These are phyloP conservation scores for Engraulis encrasicolus DNA, from an alignment of 2,113 vertebrate genomes.

Conservation along the genomic window DNA sequence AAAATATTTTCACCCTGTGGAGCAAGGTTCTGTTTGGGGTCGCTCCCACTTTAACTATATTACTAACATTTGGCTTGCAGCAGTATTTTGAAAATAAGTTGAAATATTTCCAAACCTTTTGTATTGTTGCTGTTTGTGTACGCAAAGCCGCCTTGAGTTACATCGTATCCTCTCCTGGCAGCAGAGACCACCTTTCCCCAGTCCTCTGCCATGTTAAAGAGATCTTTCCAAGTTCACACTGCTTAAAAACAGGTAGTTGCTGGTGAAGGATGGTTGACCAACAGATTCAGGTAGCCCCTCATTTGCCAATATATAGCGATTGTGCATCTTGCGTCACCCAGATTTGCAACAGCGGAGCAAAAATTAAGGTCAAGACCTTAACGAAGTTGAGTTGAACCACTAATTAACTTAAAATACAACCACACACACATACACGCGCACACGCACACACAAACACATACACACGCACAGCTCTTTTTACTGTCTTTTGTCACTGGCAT, in stretches of 20 bases:
- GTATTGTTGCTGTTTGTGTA: slow-evolving; percentile 73
- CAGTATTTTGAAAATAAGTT: no score
- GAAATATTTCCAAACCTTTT: slow-evolving; percentile 59
- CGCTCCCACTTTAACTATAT: no score
- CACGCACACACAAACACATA: background rate
- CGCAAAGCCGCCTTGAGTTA: slow-evolving; percentile 62
- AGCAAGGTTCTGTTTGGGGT: no score
- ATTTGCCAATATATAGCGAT: slow-evolving; percentile 27
- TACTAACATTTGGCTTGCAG: no score
- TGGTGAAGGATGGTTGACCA: background rate
- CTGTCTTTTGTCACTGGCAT: no score
- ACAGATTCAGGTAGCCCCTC: background rate
- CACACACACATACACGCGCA: background rate
- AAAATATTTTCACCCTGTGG: no score
- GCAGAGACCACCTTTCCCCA: slow-evolving; percentile 55
- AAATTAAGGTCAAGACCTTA: slow-evolving; percentile 15
- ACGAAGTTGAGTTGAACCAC: background rate
- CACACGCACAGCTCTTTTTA: no score
- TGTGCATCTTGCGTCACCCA: background rate
- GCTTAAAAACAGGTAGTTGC: no score
- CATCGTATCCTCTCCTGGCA: slow-evolving; percentile 58
- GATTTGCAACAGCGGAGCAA: background rate
- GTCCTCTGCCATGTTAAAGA: slow-evolving; percentile 57
- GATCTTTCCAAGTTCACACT: no score
- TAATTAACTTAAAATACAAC: slow-evolving; percentile 1